Evolutionary conservation across 2,888 invertebrate species (phyloP).

Genomic region (Ormyrus thymus): DNA sequence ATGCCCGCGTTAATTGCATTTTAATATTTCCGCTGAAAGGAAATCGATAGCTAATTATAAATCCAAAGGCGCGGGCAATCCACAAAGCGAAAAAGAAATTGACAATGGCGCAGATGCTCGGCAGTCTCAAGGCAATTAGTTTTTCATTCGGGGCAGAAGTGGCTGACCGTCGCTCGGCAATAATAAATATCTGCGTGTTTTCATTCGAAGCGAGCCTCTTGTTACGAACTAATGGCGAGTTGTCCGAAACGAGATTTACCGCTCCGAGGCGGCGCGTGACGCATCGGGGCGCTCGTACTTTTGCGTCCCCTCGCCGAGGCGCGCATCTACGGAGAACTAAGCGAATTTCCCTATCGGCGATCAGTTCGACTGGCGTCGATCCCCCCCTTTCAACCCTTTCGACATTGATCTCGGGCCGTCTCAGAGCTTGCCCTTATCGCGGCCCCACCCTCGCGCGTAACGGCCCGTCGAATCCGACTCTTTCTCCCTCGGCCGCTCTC

Average conservation of each 20-base stretch:
- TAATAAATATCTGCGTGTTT: constrained; percentile 48
- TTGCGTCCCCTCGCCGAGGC: constrained; percentile 44
- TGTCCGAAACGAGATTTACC: constrained; percentile 53
- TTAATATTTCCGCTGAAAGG: constrained; percentile 27
- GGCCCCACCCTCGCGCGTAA: constrained; percentile 47
- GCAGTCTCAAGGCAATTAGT: constrained; percentile 5
- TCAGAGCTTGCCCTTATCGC: constrained; percentile 58
- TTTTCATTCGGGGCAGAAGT: neutral
- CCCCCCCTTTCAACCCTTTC: constrained; percentile 66
- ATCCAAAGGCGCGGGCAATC: neutral
- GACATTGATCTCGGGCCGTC: constrained; percentile 65
- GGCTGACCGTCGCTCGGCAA: constrained; percentile 30
- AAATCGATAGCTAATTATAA: constrained; percentile 35
- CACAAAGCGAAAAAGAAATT: constrained; percentile 7
- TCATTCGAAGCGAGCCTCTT: constrained; percentile 42
- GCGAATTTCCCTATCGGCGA: constrained; percentile 74
- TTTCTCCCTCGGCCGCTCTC: constrained; percentile 53
- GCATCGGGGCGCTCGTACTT: constrained; percentile 43
- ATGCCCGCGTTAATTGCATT: constrained; percentile 23
- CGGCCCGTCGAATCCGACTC: constrained; percentile 48
- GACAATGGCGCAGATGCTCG: constrained; percentile 11
- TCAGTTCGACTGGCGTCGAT: constrained; percentile 67
- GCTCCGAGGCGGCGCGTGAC: constrained; percentile 43
- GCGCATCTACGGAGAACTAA: constrained; percentile 63
- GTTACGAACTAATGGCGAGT: constrained; percentile 53